Conservation (phyloP, 2,888 invertebrate genomes). For the Drosophila antonietae region DNA sequence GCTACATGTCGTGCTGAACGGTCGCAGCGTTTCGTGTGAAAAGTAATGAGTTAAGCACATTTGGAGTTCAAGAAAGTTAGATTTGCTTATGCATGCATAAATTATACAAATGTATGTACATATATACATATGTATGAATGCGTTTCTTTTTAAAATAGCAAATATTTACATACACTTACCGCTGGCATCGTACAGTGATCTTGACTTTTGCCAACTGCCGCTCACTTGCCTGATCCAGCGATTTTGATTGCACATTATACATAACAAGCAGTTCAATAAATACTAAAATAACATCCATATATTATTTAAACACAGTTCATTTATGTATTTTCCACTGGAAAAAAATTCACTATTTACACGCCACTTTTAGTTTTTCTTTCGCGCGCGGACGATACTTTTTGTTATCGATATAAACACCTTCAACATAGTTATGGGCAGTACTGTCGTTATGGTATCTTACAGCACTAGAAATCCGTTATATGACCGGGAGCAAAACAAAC, state of each 20-base stretch:
- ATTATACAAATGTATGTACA: background rate
- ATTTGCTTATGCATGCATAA: background rate
- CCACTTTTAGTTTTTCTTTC: background rate
- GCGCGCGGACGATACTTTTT: background rate
- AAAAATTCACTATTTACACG: background rate
- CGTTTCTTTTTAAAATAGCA: background rate
- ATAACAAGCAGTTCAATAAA: background rate
- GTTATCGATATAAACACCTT: conserved; percentile 7
- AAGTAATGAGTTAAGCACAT: background rate
- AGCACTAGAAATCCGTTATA: conserved; percentile 23
- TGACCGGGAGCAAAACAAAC: conserved; percentile 30
- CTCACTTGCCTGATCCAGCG: no score
- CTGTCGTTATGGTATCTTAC: background rate
- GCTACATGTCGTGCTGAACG: no score
- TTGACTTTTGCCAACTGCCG: background rate
- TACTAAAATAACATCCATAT: background rate
- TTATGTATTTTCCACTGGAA: background rate
- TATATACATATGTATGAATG: no score
- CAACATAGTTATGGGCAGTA: background rate
- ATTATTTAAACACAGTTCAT: background rate
- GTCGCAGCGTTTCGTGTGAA: background rate
- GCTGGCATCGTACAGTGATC: background rate
- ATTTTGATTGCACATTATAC: background rate
- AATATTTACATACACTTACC: background rate
- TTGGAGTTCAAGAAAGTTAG: background rate